Evolutionary conservation across 2,797 vertebrate genomes (phyloP).

Genomic region (Sebastes flavidus): DNA sequence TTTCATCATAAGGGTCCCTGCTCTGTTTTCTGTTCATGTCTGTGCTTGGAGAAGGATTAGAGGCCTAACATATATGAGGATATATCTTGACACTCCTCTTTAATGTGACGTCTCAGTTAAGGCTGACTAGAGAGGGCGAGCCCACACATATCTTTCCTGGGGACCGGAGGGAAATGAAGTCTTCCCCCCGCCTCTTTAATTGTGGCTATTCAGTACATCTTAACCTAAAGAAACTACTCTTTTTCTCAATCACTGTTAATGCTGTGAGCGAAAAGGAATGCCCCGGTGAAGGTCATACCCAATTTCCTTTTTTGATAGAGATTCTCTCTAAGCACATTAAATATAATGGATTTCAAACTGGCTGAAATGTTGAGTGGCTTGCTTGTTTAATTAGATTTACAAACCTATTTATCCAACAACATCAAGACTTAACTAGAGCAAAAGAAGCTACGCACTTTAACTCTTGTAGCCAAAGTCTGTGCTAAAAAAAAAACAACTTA

Average conservation of each 20-base stretch:
- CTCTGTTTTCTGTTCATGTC: slow-evolving; percentile 56
- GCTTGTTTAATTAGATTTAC: neutral
- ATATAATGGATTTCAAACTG: slow-evolving; percentile 12
- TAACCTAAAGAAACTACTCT: slow-evolving; percentile 8
- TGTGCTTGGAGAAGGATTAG: slow-evolving; percentile 58
- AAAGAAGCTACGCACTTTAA: neutral
- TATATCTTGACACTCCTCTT: slow-evolving; percentile 42
- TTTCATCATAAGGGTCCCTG: slow-evolving; percentile 65
- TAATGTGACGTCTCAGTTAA: slow-evolving; percentile 61
- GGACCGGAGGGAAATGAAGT: slow-evolving; percentile 2
- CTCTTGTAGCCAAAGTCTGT: slow-evolving; percentile 8
- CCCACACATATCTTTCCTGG: slow-evolving; percentile 20
- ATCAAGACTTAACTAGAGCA: neutral
- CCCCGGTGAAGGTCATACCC: slow-evolving; percentile 7
- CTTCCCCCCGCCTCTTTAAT: neutral
- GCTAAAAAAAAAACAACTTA: slow-evolving; percentile 12
- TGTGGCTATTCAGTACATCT: slow-evolving; percentile 12
- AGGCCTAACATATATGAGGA: slow-evolving; percentile 39
- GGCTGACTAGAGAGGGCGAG: slow-evolving; percentile 12
- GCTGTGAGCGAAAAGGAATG: slow-evolving; percentile 3
- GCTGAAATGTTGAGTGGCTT: neutral
- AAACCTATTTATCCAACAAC: neutral
- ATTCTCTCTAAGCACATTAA: slow-evolving; percentile 5
- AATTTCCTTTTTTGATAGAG: neutral
- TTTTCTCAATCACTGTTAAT: slow-evolving; percentile 7